Evolutionary conservation across 2,113 vertebrate genomes (phyloP), one percentile per base, ranked within the genome.

Genomic region (Lepus timidus): DNA sequence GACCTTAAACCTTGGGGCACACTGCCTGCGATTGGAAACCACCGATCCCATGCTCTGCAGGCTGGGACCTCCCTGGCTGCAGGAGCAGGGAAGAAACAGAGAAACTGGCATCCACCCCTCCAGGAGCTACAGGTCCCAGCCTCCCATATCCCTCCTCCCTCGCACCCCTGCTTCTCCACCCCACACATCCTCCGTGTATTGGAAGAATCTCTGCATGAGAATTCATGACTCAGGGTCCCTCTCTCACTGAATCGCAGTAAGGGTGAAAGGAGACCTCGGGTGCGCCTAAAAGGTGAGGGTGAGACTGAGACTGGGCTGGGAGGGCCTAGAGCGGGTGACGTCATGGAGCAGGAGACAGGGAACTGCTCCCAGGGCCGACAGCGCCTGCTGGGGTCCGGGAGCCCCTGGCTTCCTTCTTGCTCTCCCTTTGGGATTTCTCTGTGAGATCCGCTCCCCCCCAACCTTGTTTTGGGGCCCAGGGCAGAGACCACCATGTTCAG

Each of bases 401-500:
- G 4, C 14, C 58, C 51, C 22, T 29, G 25, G 23, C 14, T 81
- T 33, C 82, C 80, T 75, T 58, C 31, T 95, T 83, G 39, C 61
- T 92, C 92, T 55, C 31, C 20, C 61, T 61, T 65, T 70, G 36
- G 22, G 8, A 9, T 85, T 82, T 83, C 36, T 84, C 78, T 27
- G 13, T 16, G 73, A 73, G 82, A 68, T 16, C 6, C 44, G 39
- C 55, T 58, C 55, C 12, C 55, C 55, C 55, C 19, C 55, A 58
- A 58, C 44, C 36, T 55, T 33, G 29, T 44, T 67, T 61, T 16
- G 6, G 51, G 19, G 51, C 65, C 55, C 31, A 9, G 58, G n/a
- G 31, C 62, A 96, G 80, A 86, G 83, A 91, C 51, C 51, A 88
- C 70, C 44, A 44, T 44, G 44, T 44, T 44, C 44, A 44, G 44